Conservation (phyloP, 2,113 vertebrate species). For the Cyprinus carpio region DNA sequence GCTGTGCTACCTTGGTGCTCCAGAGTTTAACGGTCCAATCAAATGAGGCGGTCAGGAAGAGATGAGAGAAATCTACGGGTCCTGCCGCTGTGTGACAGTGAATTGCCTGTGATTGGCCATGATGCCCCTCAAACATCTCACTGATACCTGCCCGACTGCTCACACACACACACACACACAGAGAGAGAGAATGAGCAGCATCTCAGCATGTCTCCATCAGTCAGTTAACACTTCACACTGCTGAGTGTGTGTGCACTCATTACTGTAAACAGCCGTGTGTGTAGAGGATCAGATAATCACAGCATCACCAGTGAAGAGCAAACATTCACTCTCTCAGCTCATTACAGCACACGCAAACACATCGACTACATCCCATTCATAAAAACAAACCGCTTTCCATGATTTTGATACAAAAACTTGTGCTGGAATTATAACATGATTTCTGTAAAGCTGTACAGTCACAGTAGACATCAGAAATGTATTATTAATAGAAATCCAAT, state of each 20-base stretch:
- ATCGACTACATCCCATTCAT: background rate
- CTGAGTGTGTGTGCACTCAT: slow-evolving; percentile 64
- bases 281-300: slow-evolving; percentile 74
- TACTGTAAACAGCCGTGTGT: slow-evolving; percentile 75
- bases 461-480: background rate
- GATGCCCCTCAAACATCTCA: slow-evolving; percentile 99
- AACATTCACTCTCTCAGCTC: slow-evolving; percentile 61
- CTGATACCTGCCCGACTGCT: slow-evolving; percentile 98
- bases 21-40: slow-evolving; percentile 99
- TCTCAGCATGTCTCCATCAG: slow-evolving; percentile 44
- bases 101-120: slow-evolving; percentile 98
- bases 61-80: slow-evolving; percentile 95
- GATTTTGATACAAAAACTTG: background rate
- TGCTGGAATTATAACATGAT: background rate
- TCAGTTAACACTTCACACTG: background rate
- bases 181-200: slow-evolving; percentile 5
- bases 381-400: background rate
- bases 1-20: slow-evolving; percentile 91
- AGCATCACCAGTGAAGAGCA: slow-evolving; percentile 77
- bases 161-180: slow-evolving; percentile 32
- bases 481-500: background rate
- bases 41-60: slow-evolving; percentile 97
- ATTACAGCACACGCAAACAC: slow-evolving; percentile 37
- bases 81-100: slow-evolving; percentile 93
- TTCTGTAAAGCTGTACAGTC: background rate